phyloP scores from a whole-genome alignment of 2,888 invertebrate genomes.

The Fragum fragum region DNA sequence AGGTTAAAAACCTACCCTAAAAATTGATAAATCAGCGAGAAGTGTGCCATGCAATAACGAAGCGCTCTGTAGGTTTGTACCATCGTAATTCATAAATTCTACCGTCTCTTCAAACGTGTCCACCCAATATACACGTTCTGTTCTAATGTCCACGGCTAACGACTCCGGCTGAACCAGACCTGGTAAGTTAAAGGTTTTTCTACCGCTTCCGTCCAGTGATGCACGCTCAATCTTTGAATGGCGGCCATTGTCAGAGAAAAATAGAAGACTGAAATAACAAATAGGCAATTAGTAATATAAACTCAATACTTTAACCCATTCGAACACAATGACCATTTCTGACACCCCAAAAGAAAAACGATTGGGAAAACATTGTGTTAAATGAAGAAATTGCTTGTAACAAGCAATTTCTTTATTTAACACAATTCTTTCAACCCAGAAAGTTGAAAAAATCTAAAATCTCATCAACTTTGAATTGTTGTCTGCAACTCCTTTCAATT shows the following conservation, averaged over 20 bases:
- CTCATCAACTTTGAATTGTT: no score
- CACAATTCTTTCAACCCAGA: no score
- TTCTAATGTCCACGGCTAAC: constrained; percentile 93
- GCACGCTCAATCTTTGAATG: constrained; percentile 92
- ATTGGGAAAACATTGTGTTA: no score
- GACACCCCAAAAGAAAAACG: no score
- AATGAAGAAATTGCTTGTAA: no score
- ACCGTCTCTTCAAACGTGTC: constrained; percentile 88
- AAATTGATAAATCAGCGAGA: constrained; percentile 35
- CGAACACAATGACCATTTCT: no score
- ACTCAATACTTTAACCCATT: no score
- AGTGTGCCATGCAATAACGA: neutral
- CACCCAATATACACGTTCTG: constrained; percentile 99
- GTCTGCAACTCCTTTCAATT: no score
- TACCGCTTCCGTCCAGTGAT: constrained; percentile 92
- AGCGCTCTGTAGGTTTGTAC: neutral
- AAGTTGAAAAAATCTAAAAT: no score
- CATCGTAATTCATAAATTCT: constrained; percentile 27
- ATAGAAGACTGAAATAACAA: constrained; percentile 90
- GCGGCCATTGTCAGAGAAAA: constrained; percentile 98
- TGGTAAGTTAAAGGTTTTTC: constrained; percentile 92
- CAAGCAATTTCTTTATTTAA: no score
- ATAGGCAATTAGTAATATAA: no score
- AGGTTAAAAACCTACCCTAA: constrained; percentile 20
- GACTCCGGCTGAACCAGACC: constrained; percentile 94